Evolutionary conservation across 2,113 vertebrate species (phyloP), one percentile per base, ranked within the genome.

Genomic region (Acinonyx jubatus): DNA sequence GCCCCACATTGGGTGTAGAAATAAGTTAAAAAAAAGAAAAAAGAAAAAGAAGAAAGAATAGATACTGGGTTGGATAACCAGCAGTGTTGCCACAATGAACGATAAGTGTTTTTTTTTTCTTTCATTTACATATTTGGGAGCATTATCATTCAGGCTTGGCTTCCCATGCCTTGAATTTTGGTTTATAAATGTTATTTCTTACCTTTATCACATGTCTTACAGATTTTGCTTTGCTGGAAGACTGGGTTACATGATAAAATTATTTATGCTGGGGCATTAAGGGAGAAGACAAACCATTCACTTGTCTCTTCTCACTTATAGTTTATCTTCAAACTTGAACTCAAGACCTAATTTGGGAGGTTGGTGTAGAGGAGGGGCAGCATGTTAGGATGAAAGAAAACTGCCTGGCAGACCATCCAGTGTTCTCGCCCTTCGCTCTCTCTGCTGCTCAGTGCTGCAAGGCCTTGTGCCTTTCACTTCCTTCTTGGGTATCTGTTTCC

Each of bases 171-270:
- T 73, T 88, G 18, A 81, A 89, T 57, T 68, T 74, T 92, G 65
- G 89, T 82, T 91, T 29, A 66, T 87, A 89, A 93, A 90, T 79
- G 74, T 87, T 82, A 14, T 85, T 50, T 71, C 45, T 80, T 83
- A 61, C 45, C 25, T 74, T 93, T 90, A 55, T 95, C 25, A 41
- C 8, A 14, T 25, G 21, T 76, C 66, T 94, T 94, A 21, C n/a
- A 63, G 65, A 57, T 94, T 85, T 29, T 85, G 10, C 23, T 94
- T 94, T 96, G 82, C 48, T 94, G 31, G 33, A 45, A 52, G 12
- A 85, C 29, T 68, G 52, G 55, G 18, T 29, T 80, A 27, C 9
- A 18, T 66, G 52, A 71, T 83, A 87, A 81, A 80, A 86, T 86
- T 57, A 50, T 61, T 89, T 86, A 69, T 31, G 69, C 45, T 86